Base-by-base conservation (phyloP, 2,113 vertebrate species). In the Phylloscopus trochiloides region DNA sequence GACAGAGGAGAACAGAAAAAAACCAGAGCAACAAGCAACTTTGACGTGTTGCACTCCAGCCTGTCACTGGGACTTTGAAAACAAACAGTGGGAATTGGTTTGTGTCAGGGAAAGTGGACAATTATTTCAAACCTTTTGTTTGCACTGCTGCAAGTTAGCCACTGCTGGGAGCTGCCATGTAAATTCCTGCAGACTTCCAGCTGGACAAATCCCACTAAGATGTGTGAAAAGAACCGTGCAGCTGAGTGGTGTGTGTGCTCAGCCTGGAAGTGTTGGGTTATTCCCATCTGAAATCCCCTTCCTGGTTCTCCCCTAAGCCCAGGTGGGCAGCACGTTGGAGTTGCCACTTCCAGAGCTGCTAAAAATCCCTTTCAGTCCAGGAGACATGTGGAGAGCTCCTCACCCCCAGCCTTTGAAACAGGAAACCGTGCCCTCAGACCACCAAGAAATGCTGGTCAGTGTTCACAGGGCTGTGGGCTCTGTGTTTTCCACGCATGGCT, bases 331-430 rank as follows among this genome's bases (percentile, higher is more conserved):
- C 61, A 75, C 0, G 0, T 22, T 62, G 10, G 83, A 73, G 78
- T 12, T 47, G 4, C 62, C 31, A 1, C 78, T 81, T 86, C 36
- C 72, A 67, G 78, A 54, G 25, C 51, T 52, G 28, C 61, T 88
- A 61, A 94, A 95, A 91, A 70, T 87, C 91, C 83, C 86, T 96
- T 96, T 95, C 85, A 94, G 94, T 92, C 75, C 82, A 63, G 89
- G 94, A 92, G 76, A 52, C 71, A 79, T 8, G 29, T 70, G 59
- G 94, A 94, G 95, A 97, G 40, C 92, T 97, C 92, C 97, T 93
- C 86, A 43, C 90, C 97, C 62, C 93, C 43, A 95, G 83, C 92
- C 96, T 98, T 97, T 98, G 96, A 98, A 97, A 97, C 74, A 66
- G 18, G 86, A 97, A 97, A 59, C 87, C 12, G 38, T 48, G 73